These are phyloP conservation scores for Endotricha flammealis DNA, from an alignment of 2,888 invertebrate genomes.

Conservation along the genomic window DNA sequence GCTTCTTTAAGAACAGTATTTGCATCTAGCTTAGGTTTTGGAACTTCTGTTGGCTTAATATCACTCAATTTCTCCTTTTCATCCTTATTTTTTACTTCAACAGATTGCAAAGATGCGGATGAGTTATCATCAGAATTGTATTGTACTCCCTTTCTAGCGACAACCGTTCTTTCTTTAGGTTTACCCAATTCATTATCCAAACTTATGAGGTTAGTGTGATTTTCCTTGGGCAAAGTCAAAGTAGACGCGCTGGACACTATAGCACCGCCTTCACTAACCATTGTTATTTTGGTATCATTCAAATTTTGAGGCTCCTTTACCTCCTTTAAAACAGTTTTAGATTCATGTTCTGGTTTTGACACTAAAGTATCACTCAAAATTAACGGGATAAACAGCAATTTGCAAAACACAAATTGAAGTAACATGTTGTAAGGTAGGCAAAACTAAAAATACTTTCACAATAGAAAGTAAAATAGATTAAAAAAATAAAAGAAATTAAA, in stretches of 20 bases:
- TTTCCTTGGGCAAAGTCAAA: slow-evolving; percentile 36
- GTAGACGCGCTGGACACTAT: slow-evolving; percentile 31
- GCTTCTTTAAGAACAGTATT: neutral
- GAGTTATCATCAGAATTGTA: slow-evolving; percentile 18
- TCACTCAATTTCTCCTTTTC: slow-evolving; percentile 10
- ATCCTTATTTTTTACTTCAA: slow-evolving; percentile 16
- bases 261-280: slow-evolving; percentile 50
- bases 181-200: slow-evolving; percentile 40
- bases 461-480: slow-evolving; percentile 5
- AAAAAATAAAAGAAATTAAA: slow-evolving; percentile 9
- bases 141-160: slow-evolving; percentile 42
- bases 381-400: slow-evolving; percentile 8
- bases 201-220: slow-evolving; percentile 30
- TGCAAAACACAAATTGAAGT: slow-evolving; percentile 4
- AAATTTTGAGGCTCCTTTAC: neutral
- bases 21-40: neutral
- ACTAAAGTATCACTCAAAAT: slow-evolving; percentile 10
- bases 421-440: slow-evolving; percentile 11
- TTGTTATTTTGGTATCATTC: slow-evolving; percentile 30
- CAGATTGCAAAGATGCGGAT: neutral
- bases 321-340: neutral
- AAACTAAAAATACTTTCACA: slow-evolving; percentile 14
- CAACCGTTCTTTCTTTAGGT: slow-evolving; percentile 36
- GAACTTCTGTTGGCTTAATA: neutral
- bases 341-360: neutral